Conservation (phyloP, 2,113 vertebrate genomes). For the Psettodes erumei region DNA sequence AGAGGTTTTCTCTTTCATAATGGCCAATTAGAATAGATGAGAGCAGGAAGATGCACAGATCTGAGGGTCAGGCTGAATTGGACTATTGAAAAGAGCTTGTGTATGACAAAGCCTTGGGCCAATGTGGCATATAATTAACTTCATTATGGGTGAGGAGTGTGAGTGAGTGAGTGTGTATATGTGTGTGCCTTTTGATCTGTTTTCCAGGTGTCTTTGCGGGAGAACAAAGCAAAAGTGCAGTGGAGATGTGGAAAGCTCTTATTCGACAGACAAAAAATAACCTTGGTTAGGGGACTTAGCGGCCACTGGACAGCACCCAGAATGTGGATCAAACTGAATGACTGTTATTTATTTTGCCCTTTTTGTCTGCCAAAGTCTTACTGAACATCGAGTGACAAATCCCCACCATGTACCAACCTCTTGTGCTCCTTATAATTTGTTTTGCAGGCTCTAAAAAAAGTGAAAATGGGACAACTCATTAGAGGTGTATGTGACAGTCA, state of each 20-base stretch:
- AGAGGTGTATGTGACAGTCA: background rate
- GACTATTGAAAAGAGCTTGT: slow-evolving; percentile 61
- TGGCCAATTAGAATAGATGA: slow-evolving; percentile 66
- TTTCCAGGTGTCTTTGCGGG: slow-evolving; percentile 71
- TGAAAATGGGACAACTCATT: background rate
- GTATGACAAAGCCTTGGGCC: slow-evolving; percentile 72
- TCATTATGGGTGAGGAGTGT: slow-evolving; percentile 70
- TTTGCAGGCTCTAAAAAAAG: slow-evolving; percentile 87
- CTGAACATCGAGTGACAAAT: background rate
- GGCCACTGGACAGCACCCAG: background rate
- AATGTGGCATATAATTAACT: slow-evolving; percentile 75
- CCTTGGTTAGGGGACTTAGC: background rate
- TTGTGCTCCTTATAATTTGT: slow-evolving; percentile 79
- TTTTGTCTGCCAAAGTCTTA: slow-evolving; percentile 6
- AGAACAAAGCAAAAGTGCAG: slow-evolving; percentile 58
- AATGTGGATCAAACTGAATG: slow-evolving; percentile 6
- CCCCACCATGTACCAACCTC: slow-evolving; percentile 68
- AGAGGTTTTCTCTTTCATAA: slow-evolving; percentile 59
- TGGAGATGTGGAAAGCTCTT: slow-evolving; percentile 25
- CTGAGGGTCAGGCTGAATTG: slow-evolving; percentile 53
- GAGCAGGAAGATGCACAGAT: slow-evolving; percentile 51
- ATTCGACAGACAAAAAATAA: slow-evolving; percentile 31
- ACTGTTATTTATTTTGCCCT: slow-evolving; percentile 20
- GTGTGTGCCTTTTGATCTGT: slow-evolving; percentile 70
- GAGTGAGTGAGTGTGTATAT: slow-evolving; percentile 16